Base-by-base conservation (phyloP, 2,797 vertebrate genomes). In the Gallinago nigripennis region DNA sequence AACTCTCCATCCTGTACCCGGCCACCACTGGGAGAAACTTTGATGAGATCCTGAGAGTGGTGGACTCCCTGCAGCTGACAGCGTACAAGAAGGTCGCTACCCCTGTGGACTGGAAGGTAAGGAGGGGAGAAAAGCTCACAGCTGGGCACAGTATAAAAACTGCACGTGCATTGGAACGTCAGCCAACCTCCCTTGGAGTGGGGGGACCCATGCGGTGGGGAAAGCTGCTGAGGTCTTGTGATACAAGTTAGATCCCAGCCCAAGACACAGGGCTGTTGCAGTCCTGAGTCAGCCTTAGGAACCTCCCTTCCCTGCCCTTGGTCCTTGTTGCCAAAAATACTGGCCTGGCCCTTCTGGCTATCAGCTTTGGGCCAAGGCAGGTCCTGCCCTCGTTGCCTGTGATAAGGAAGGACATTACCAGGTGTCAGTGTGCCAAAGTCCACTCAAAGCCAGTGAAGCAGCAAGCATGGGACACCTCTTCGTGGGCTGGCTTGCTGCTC, bases 21-120 rank as follows among this genome's bases (percentile, higher is more conserved):
- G 99, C 99, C 73, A 99, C 99, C 82, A 99, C 99, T 0, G 99
- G 99, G 46, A 99, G 99, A 91, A 99, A 99, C 97, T 99, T 99
- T 16, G 98, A 99, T 46, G 99, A 99, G 97, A 97, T 99, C 84
- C 98, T 99, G 78, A 96, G 99, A 85, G 99, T 98, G 10, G 97
- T 99, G 21, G 99, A 99, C 96, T 99, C 99, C 11, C 98, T 99
- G 93, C 99, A 99, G 98, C 98, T 99, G 93, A 99, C 99, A 0
- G 99, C 98, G 0, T 97, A 98, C 91, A 99, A 99, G 96, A 99
- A 98, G 81, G 99, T 99, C 0, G 99, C 99, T 82, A 99, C 99
- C 6, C 99, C 99, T 0, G 99, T 99, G 11, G 98, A 99, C 94
- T 99, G 99, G 99, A 99, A 99, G 99, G 99, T 99, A 98, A 92